Evolutionary conservation across 53 echinoderm and acorn worm species (phyloP).

Genomic region (Antedon mediterranea): DNA sequence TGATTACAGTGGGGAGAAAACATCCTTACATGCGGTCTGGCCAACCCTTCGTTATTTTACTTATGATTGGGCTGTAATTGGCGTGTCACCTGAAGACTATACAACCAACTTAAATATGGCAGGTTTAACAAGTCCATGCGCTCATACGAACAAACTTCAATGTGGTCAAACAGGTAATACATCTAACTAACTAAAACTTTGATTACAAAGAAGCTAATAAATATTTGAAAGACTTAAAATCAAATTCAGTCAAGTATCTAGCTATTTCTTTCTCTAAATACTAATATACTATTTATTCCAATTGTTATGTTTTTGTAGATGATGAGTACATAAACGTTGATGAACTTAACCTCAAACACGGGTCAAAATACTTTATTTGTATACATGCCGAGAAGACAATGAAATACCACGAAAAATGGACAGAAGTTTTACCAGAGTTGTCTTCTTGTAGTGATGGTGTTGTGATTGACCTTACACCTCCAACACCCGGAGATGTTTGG

Average conservation of each 20-base stretch:
- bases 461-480: conserved; percentile 24
- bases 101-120: conserved; percentile 1
- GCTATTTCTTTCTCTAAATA: no score
- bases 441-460: conserved; percentile 31
- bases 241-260: no score
- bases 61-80: no score
- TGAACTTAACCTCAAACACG: conserved; percentile 19
- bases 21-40: conserved; percentile 27
- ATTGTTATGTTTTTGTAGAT: not conserved
- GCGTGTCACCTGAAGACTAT: not conserved
- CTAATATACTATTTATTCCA: no score
- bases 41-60: conserved; percentile 27
- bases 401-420: conserved; percentile 10
- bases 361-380: no score
- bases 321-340: conserved; percentile 34
- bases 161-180: conserved; percentile 25
- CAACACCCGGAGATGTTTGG: conserved; percentile 26
- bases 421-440: conserved; percentile 7
- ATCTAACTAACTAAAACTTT: no score
- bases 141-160: not conserved
- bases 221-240: no score
- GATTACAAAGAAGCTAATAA: no score
- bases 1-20: conserved; percentile 8
- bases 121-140: conserved; percentile 4
- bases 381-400: no score